Evolutionary conservation across 1,140 invertebrate genomes (phyloP), one percentile per base, ranked within the genome.

Genomic region (Zaprionus tsacasi): DNA sequence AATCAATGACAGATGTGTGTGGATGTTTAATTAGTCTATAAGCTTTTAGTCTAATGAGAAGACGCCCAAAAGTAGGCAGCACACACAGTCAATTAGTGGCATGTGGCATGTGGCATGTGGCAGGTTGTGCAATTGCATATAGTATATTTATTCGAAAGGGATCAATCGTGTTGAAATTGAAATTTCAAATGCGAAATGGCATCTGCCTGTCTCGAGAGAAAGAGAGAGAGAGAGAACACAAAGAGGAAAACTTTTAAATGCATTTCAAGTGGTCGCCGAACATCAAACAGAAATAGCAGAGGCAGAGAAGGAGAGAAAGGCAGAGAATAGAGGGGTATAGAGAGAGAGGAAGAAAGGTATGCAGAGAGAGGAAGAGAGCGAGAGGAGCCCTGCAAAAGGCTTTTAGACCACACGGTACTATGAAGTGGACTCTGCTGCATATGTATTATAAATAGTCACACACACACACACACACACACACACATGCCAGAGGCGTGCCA

Each of bases 231-330:
- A 6, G 33, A 35, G 33, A 30, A 50, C 64, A 30, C 52, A 71
- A 70, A 61, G 60, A 71, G 40, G 35, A 68, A 59, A 76, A 70
- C 48, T 57, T 76, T 77, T 69, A 86, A 86, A 88, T 88, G 83
- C 83, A 88, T 88, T 76, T 88, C 70, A 72, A 88, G 83, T 89
- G 83, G 80, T 70, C 68, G 73, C 76, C 70, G 64, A 88, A 87
- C 83, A 87, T 87, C 83, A 87, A 87, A 87, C 83, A 82, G 11
- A 36, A 38, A 21, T 21, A 21, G 21, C 21, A 21, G 21, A 21
- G 21, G 21, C 21, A 21, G 21, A 21, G 21, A 2, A 21, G 21
- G 21, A 21, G 21, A 21, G 21, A 21, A 21, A 21, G 21, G 2
- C 21, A 2, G 21, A 21, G 21, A 21, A 21, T 21, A 21, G 21